Conservation (phyloP, 2,113 vertebrate species). For the Patagioenas fasciata region DNA sequence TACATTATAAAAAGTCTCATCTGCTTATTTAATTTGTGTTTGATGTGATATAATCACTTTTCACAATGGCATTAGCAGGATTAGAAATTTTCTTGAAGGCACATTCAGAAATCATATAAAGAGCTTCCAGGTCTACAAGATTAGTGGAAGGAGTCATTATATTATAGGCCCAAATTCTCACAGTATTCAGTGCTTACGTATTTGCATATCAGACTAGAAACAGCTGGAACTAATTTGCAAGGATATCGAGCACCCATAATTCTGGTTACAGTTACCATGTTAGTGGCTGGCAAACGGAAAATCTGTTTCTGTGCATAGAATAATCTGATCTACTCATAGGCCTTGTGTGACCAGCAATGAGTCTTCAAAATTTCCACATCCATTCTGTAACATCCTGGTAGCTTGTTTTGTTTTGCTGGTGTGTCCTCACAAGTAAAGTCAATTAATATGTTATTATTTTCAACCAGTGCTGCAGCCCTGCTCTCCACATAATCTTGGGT, state of each 20-base stretch:
- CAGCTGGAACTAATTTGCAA: constrained; percentile 12
- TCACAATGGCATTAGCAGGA: background rate
- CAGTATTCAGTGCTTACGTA: background rate
- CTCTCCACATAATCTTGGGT: background rate
- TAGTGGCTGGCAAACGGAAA: background rate
- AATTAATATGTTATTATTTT: background rate
- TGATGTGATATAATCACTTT: background rate
- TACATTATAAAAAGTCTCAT: background rate
- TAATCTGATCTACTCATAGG: background rate
- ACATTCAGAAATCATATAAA: background rate
- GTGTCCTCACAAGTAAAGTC: background rate
- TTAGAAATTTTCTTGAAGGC: background rate
- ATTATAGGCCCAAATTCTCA: background rate
- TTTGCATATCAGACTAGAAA: constrained; percentile 23
- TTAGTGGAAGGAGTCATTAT: background rate
- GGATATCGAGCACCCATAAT: background rate
- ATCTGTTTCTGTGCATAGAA: background rate
- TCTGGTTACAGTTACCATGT: background rate
- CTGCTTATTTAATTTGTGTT: background rate
- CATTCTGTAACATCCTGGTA: background rate
- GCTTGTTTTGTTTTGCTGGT: background rate
- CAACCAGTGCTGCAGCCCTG: rapidly evolving
- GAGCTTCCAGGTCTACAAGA: background rate
- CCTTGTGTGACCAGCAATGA: background rate
- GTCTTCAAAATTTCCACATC: background rate